Percentiles rank a stretch among this genome's conserved stretches.
Evolutionary conservation across 1,140 invertebrate genomes (phyloP).

Genomic region (Steinernema khuongi): DNA sequence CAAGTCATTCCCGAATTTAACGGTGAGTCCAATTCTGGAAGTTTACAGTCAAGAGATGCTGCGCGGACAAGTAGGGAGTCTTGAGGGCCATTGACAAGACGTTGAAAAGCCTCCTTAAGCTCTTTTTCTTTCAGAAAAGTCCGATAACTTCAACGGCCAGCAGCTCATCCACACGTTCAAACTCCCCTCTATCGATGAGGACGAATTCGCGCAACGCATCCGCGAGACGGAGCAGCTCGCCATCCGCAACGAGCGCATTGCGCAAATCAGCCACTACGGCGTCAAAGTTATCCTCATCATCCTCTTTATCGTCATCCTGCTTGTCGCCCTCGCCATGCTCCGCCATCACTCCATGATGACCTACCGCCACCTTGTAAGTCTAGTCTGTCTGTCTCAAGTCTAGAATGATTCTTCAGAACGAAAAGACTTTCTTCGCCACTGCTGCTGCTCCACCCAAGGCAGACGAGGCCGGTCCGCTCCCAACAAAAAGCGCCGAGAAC

Average conservation of each 20-base stretch:
- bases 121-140: no score
- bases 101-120: no score
- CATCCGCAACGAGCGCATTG: neutral
- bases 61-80: no score
- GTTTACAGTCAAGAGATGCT: no score
- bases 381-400: neutral
- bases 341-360: neutral
- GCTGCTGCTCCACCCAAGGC: neutral
- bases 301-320: slow-evolving; percentile 10
- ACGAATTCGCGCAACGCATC: neutral
- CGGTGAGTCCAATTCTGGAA: no score
- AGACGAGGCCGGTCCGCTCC: neutral
- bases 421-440: neutral
- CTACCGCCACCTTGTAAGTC: neutral
- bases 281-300: neutral
- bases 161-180: no score
- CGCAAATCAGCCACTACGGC: neutral
- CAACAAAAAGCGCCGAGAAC: neutral
- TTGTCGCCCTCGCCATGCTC: neutral
- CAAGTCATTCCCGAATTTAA: neutral
- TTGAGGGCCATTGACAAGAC: no score
- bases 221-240: neutral
- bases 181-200: no score
- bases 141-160: no score
- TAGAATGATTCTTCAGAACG: neutral